These are phyloP conservation scores for Entosphenus tridentatus DNA, from an alignment of 2,113 vertebrate genomes.

Conservation along the genomic window DNA sequence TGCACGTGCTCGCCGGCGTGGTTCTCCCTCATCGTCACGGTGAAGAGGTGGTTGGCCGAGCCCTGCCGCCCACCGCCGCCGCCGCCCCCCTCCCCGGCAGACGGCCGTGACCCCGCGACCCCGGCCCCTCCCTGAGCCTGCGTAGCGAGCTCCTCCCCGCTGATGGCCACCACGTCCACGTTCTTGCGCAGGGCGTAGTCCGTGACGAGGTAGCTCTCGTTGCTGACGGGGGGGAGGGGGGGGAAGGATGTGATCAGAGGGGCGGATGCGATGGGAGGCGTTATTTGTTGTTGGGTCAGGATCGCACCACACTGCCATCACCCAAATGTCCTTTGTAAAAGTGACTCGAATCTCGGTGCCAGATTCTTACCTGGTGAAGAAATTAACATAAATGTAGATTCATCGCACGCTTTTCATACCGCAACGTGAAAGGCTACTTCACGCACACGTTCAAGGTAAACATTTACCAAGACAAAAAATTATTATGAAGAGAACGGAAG, in stretches of 20 bases:
- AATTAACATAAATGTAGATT: background rate
- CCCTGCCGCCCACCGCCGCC: conserved; percentile 7
- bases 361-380: background rate
- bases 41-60: conserved; percentile 21
- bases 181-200: conserved; percentile 55
- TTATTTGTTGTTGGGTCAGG: background rate
- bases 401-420: too few relatives aligned
- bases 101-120: conserved; percentile 8
- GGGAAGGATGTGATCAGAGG: background rate
- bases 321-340: background rate
- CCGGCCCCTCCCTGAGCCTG: too few relatives aligned
- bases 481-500: too few relatives aligned
- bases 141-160: conserved; percentile 16
- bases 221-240: conserved; percentile 20
- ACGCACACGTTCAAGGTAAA: too few relatives aligned
- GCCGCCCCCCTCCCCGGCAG: conserved; percentile 7
- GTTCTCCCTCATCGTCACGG: conserved; percentile 43
- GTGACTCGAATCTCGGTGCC: too few relatives aligned
- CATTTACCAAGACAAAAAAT: too few relatives aligned
- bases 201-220: conserved; percentile 53
- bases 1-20: conserved; percentile 42
- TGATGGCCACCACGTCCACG: conserved; percentile 28
- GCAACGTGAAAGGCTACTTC: too few relatives aligned
- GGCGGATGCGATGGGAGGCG: background rate
- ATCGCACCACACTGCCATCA: too few relatives aligned